Evolutionary conservation across 2,797 vertebrate genomes (phyloP), one percentile per base, ranked within the genome.

Genomic region (Melopsittacus undulatus): DNA sequence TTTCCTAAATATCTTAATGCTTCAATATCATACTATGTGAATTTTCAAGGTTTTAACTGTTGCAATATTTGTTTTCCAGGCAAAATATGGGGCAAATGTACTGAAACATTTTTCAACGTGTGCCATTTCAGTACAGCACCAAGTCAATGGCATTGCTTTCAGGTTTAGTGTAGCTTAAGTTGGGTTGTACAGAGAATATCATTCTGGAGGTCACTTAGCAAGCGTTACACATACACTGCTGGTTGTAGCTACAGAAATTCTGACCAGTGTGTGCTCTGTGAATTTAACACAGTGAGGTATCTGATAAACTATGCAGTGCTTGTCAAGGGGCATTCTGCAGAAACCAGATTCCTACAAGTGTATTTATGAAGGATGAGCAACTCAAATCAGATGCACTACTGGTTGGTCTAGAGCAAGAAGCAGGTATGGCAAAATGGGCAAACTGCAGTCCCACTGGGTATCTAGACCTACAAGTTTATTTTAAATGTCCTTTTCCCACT

Each of bases 231-330:
- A 0, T 66, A 48, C 0, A 5, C 29, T 87, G 61, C 24, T 43
- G 16, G 38, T 51, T 67, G 22, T 29, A 74, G 48, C 40, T 32
- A 24, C 13, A 83, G 48, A 43, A 70, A 56, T 42, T 36, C 40
- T 57, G 30, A 22, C 15, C 64, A 52, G 48, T 0, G 4, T 4
- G 14, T 0, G 3, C 59, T 34, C 59, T 52, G 26, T 2, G 2
- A 48, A 69, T 64, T 68, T 63, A 56, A 29, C 32, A 24, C 3
- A 10, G 7, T 9, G 15, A 29, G 87, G 84, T 49, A 27, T 13
- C 30, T 1, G 1, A 30, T 34, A 46, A 42, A 67, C 12, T 12
- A 17, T 0, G 0, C 10, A 30, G 46, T 45, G 49, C 26, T 59
- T 43, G 40, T 38, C 48, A 73, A 59, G n/a, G 30, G 32, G 14